These are phyloP conservation scores for Albula goreensis DNA, from an alignment of 2,113 vertebrate genomes.

Conservation along the genomic window DNA sequence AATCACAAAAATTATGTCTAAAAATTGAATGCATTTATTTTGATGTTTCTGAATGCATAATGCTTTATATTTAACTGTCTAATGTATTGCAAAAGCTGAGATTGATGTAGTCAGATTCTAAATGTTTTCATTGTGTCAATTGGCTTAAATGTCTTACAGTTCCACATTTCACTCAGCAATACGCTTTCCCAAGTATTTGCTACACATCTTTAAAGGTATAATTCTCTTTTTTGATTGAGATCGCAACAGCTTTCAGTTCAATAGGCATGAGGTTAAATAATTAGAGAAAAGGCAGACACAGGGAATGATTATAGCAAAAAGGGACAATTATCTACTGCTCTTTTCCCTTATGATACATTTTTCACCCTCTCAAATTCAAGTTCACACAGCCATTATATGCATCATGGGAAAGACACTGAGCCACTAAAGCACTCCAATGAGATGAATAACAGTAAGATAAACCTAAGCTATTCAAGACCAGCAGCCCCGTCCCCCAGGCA, in stretches of 20 bases:
- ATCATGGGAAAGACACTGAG: conserved; percentile 22
- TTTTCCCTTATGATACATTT: conserved; percentile 39
- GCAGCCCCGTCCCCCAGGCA: neutral
- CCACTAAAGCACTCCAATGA: conserved; percentile 2
- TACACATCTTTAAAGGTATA: too few relatives aligned
- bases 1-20: neutral
- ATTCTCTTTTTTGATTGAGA: neutral
- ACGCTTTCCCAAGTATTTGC: too few relatives aligned
- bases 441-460: conserved; percentile 2
- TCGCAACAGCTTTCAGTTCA: neutral
- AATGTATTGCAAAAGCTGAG: too few relatives aligned
- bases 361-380: conserved; percentile 56
- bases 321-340: neutral
- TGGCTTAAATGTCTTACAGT: too few relatives aligned
- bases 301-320: neutral
- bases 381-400: conserved; percentile 48
- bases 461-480: neutral
- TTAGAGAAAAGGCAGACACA: neutral
- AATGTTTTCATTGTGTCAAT: too few relatives aligned
- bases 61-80: neutral
- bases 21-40: neutral
- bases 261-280: neutral
- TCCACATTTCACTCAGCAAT: too few relatives aligned
- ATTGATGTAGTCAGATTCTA: too few relatives aligned
- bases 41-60: neutral